These are phyloP conservation scores for Python bivittatus DNA, from an alignment of 2,113 vertebrate species.

Conservation along the genomic window DNA sequence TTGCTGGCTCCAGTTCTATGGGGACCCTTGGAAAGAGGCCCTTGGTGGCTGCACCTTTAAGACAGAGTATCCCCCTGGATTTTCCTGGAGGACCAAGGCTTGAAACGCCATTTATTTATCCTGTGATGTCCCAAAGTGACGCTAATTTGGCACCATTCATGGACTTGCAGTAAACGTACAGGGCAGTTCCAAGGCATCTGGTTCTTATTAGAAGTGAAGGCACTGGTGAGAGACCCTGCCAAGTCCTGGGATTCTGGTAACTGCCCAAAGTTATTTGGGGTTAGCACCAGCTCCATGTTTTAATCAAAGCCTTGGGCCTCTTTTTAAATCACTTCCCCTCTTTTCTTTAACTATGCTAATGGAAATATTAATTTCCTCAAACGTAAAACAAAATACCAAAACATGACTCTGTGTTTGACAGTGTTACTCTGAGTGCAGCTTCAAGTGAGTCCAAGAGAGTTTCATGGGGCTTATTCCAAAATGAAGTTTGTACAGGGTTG, in stretches of 20 bases:
- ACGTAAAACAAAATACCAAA: constrained; percentile 4
- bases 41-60: not conserved
- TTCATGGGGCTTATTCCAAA: not conserved
- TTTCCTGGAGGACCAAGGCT: not conserved
- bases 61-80: not conserved
- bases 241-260: not conserved
- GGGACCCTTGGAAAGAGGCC: not conserved
- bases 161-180: not conserved
- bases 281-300: not conserved
- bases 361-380: not conserved
- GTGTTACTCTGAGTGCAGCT: not conserved
- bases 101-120: not conserved
- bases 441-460: not conserved
- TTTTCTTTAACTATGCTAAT: not conserved
- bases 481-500: not conserved
- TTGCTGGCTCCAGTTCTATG: not conserved
- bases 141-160: not conserved
- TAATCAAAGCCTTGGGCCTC: not conserved
- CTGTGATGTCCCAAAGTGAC: not conserved
- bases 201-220: not conserved
- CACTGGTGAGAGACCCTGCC: not conserved
- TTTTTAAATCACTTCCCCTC: not conserved
- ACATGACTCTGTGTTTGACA: not conserved
- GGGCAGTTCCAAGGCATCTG: not conserved
- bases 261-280: too few species aligned